A percentile compares a stretch with the other conserved stretches of the same genome.
These are phyloP conservation scores for Ia io DNA, from an alignment of 2,113 vertebrate genomes.

Conservation along the genomic window DNA sequence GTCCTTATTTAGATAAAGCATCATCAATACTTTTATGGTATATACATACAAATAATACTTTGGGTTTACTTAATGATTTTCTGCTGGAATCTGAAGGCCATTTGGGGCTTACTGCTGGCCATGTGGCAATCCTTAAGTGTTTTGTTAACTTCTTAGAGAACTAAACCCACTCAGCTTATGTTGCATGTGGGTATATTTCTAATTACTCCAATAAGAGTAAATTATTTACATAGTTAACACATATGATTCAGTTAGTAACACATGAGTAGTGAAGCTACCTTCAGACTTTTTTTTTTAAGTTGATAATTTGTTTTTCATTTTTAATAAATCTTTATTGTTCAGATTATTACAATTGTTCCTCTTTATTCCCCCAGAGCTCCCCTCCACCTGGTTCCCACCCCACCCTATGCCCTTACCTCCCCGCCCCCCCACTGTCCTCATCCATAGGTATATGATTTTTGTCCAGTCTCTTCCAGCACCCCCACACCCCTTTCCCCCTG, in stretches of 20 bases:
- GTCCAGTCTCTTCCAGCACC: too few species aligned
- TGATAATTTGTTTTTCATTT: too few species aligned
- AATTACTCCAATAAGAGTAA: slow-evolving; percentile 48
- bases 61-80: slow-evolving; percentile 33
- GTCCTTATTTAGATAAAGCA: not conserved
- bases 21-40: not conserved
- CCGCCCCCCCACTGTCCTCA: too few species aligned
- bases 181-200: slow-evolving; percentile 38
- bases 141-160: slow-evolving; percentile 54
- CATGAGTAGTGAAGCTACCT: not conserved
- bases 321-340: too few species aligned
- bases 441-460: too few species aligned
- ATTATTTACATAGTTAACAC: slow-evolving; percentile 57
- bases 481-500: too few species aligned
- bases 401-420: too few species aligned
- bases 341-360: too few species aligned
- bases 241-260: slow-evolving; percentile 29
- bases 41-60: not conserved
- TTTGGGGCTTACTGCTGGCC: slow-evolving; percentile 55
- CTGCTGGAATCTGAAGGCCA: slow-evolving; percentile 18
- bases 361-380: too few species aligned
- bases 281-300: not conserved
- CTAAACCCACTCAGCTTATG: slow-evolving; percentile 58
- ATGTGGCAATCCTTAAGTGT: slow-evolving; percentile 60
- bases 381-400: too few species aligned